Evolutionary conservation across 2,888 invertebrate species (phyloP), one percentile per base, ranked within the genome.

Genomic region (Parnassius orleans): DNA sequence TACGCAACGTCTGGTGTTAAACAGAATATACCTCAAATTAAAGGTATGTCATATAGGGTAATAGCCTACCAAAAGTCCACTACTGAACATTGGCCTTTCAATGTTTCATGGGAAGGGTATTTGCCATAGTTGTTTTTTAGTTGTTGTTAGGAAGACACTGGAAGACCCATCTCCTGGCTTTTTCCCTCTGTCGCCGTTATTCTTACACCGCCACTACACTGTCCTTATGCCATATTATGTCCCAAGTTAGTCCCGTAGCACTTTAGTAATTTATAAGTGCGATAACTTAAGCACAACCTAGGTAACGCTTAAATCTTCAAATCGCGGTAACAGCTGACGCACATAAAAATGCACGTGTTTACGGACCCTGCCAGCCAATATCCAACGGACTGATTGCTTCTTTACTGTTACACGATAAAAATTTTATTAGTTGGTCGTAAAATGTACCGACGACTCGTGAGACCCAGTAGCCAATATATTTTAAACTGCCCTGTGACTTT

Each of bases 371-470:
- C 84, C 81, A 84, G 83, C 90, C 90, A 90, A 91, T 90, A 90
- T 88, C 85, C 85, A 75, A 79, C 85, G 80, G 85, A 86, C 90
- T 88, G 91, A 91, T 91, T 90, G 91, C 90, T 90, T 90, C 90
- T 91, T 91, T 91, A 90, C 88, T 90, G 88, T 90, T 90, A 91
- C 91, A 91, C 90, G 85, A 90, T 91, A 91, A 91, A 89, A 82
- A 14, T 85, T 90, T 90, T 91, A 91, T 90, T 90, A 84, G 86
- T 83, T 81, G 86, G 80, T 80, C 87, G 81, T 90, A 89, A 91
- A 90, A 81, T 87, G 83, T 87, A 86, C 90, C 76, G 83, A 86
- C 84, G 87, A 87, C 79, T 83, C 81, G 83, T 81, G 84, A 79
- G 84, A 82, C 86, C 86, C 83, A 84, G 84, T 87, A 86, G 85